These are phyloP conservation scores for Oscheius onirici DNA, from an alignment of 2,888 invertebrate genomes.

Conservation along the genomic window DNA sequence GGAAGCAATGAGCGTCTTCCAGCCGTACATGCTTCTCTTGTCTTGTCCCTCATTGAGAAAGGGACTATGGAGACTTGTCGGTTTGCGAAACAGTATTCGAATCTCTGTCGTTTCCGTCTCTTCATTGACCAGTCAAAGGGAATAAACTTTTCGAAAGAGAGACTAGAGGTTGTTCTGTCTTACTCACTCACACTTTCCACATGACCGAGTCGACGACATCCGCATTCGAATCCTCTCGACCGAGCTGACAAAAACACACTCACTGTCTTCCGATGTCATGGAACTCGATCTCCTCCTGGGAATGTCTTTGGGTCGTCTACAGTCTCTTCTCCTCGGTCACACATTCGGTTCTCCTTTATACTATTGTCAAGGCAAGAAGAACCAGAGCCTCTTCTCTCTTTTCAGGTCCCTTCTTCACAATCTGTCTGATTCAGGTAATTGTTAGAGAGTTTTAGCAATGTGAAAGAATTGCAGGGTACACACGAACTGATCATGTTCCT, in stretches of 20 bases:
- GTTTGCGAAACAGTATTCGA: not conserved
- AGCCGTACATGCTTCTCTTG: not conserved
- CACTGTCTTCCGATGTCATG: not conserved
- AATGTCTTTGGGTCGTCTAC: conserved; percentile 4
- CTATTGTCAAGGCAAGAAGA: not conserved
- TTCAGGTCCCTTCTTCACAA: not conserved
- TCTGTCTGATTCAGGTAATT: conserved; percentile 14
- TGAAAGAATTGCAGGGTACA: not conserved
- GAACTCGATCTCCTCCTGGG: not conserved
- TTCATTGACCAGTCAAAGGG: not conserved
- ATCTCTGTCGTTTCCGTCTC: not conserved
- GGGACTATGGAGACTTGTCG: not conserved
- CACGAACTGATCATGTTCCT: conserved; percentile 7
- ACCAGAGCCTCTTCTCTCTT: not conserved
- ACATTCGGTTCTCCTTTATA: not conserved
- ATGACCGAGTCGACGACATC: too few relatives aligned
- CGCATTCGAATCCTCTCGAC: too few relatives aligned
- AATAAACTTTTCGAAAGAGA: too few relatives aligned
- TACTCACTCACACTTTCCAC: too few relatives aligned
- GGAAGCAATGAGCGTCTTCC: conserved; percentile 3
- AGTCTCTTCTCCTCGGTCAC: not conserved
- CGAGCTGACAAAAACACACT: not conserved
- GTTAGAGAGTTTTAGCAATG: not conserved
- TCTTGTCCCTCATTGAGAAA: not conserved
- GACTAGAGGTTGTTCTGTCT: too few relatives aligned